These are phyloP conservation scores for Micrasema minimum DNA, from an alignment of 1,140 invertebrate genomes.

Conservation along the genomic window DNA sequence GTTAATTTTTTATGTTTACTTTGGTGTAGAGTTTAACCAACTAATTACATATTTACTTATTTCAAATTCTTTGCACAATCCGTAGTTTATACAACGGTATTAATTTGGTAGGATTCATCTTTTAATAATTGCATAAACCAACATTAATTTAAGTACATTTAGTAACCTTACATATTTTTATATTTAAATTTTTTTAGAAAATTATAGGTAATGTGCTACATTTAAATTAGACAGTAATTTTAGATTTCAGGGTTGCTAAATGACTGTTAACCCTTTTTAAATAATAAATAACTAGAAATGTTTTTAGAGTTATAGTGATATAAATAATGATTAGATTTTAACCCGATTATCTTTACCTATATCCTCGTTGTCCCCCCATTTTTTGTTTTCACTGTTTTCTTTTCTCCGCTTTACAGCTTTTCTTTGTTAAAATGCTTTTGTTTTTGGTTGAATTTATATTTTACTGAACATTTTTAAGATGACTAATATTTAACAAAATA, in stretches of 20 bases:
- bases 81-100: conserved; percentile 6
- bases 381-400: conserved; percentile 14
- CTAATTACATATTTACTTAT: too few relatives aligned
- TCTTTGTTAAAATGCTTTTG: background rate
- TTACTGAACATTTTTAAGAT: conserved; percentile 25
- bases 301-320: background rate
- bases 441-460: conserved; percentile 34
- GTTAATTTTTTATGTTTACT: background rate
- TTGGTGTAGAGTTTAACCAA: conserved; percentile 15
- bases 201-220: too few relatives aligned
- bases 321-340: background rate
- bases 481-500: conserved; percentile 27
- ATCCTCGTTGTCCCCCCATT: conserved; percentile 7
- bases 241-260: background rate
- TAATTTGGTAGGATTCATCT: background rate
- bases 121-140: conserved; percentile 5
- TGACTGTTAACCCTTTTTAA: too few relatives aligned
- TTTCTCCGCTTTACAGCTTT: conserved; percentile 10
- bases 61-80: conserved; percentile 14
- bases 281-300: background rate
- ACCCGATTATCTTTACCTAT: background rate
- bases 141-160: background rate
- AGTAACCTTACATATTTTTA: background rate
- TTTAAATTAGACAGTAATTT: background rate
- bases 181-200: too few relatives aligned